Conservation (phyloP, 30 jellyfish, hydroid and myxozoan species). For the Pelagia noctiluca region DNA sequence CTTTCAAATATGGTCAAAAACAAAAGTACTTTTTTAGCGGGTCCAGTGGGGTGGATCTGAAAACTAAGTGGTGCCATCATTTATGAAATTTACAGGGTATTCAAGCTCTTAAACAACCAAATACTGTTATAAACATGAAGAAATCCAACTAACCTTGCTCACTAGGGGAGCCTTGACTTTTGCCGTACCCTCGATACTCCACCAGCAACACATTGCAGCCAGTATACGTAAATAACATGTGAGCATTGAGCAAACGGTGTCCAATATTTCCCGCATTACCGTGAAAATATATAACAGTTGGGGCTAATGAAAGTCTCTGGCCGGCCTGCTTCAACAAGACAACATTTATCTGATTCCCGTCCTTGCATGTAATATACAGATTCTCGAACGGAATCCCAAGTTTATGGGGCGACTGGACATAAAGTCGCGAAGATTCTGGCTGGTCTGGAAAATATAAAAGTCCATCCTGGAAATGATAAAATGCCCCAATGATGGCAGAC, state of each 20-base stretch:
- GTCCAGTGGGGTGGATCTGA: too few relatives aligned
- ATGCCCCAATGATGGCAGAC: constrained; percentile 90
- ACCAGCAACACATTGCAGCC: constrained; percentile 90
- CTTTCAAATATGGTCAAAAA: background rate
- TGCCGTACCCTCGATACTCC: constrained; percentile 95
- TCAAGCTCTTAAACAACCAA: too few relatives aligned
- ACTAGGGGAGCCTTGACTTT: constrained; percentile 94
- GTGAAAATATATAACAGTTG: constrained; percentile 82
- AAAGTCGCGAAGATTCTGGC: constrained; percentile 91
- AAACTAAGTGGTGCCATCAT: too few relatives aligned
- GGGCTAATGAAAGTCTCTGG: constrained; percentile 61
- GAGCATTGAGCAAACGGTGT: constrained; percentile 86
- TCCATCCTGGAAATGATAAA: constrained; percentile 94
- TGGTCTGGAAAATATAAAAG: constrained; percentile 94
- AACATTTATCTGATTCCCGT: constrained; percentile 78
- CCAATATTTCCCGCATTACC: constrained; percentile 98
- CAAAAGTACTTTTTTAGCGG: too few relatives aligned
- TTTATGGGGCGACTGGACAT: constrained; percentile 86
- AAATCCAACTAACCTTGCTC: constrained; percentile 70
- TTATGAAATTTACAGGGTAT: too few relatives aligned
- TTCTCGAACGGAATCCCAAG: constrained; percentile 93
- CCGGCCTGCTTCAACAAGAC: constrained; percentile 81
- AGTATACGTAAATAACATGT: constrained; percentile 64
- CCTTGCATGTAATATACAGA: constrained; percentile 77
- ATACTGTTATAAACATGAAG: background rate